A percentile compares a stretch with the other conserved stretches of the same genome.
Evolutionary conservation across 35 echinoderm and acorn worm species (phyloP).

Genomic region (Holothuria glaberrima): DNA sequence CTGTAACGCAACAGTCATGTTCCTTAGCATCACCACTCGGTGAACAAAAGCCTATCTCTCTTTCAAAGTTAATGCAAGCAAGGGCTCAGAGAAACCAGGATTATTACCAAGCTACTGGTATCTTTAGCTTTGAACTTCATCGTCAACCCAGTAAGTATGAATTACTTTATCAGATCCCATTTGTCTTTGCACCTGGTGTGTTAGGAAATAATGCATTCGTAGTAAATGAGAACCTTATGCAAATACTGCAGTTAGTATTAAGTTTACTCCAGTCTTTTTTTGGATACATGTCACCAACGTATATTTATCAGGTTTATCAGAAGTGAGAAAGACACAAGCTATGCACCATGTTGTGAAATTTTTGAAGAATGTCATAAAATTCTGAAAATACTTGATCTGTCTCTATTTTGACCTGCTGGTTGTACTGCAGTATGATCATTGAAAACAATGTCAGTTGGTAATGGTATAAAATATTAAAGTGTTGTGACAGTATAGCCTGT

Average conservation of each 20-base stretch:
- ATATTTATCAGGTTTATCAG: too few species aligned
- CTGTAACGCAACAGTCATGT: constrained; percentile 47
- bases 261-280: too few species aligned
- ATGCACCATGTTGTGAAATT: too few species aligned
- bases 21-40: not conserved
- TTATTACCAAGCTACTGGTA: constrained; percentile 91
- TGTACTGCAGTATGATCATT: too few species aligned
- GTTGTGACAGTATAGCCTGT: too few species aligned
- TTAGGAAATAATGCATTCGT: not conserved
- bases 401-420: too few species aligned
- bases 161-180: not conserved
- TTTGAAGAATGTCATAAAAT: too few species aligned
- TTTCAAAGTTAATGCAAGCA: constrained; percentile 93
- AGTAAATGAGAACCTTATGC: not conserved
- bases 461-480: too few species aligned
- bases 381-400: too few species aligned
- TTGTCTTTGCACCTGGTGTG: not conserved
- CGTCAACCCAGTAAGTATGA: constrained; percentile 85
- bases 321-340: too few species aligned
- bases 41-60: constrained; percentile 86
- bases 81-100: constrained; percentile 89
- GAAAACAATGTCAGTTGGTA: too few species aligned
- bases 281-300: too few species aligned
- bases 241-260: not conserved
- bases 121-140: constrained; percentile 97